These are phyloP conservation scores for Notamacropus eugenii DNA, from an alignment of 2,797 vertebrate genomes.

Conservation along the genomic window DNA sequence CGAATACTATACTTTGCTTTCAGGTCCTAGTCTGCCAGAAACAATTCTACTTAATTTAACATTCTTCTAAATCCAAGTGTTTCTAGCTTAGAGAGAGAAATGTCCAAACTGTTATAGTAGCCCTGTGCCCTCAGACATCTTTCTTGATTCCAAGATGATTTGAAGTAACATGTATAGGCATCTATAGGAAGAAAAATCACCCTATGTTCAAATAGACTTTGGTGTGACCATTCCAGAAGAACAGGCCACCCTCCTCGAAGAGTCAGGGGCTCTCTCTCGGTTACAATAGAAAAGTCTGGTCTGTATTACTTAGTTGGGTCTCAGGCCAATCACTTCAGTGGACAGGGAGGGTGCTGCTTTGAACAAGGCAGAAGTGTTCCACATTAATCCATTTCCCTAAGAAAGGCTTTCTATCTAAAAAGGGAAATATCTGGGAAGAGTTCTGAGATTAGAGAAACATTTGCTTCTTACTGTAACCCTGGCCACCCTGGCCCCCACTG, in stretches of 20 bases:
- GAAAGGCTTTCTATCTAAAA: not conserved
- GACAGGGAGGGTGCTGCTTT: not conserved
- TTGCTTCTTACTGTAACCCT: not conserved
- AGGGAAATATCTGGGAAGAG: not conserved
- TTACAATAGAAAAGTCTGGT: too few relatives aligned
- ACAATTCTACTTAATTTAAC: not conserved
- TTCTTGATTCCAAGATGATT: not conserved
- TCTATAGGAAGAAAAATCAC: not conserved
- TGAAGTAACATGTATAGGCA: too few relatives aligned
- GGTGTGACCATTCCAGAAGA: not conserved
- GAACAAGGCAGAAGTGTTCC: not conserved
- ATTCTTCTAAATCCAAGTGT: not conserved
- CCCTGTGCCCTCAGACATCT: not conserved
- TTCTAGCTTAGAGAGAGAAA: not conserved
- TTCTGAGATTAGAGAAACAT: not conserved
- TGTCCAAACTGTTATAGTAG: not conserved
- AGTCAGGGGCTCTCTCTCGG: not conserved
- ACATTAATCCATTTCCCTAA: not conserved
- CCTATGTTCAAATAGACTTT: not conserved
- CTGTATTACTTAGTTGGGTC: not conserved
- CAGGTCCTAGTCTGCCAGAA: not conserved
- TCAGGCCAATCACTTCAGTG: not conserved
- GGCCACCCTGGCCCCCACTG: not conserved
- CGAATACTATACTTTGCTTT: not conserved
- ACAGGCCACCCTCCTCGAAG: not conserved